Percentiles rank a stretch among this genome's conserved stretches.
phyloP scores from a whole-genome alignment of 53 echinoderm and acorn worm species.

The Temnopleurus reevesii region DNA sequence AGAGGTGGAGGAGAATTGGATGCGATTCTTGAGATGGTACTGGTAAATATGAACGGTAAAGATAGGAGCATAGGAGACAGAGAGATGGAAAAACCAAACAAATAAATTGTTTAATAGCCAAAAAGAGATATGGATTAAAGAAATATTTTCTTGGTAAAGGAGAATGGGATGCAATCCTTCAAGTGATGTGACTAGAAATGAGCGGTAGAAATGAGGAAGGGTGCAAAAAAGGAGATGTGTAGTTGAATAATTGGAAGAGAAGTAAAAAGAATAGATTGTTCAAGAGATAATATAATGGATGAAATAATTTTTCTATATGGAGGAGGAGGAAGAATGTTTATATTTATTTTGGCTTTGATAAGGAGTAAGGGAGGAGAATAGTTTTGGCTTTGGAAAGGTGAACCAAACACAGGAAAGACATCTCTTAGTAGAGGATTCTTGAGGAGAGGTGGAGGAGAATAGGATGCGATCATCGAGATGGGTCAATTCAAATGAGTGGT shows the following conservation, averaged over 20 bases:
- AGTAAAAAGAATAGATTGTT: too few relatives aligned
- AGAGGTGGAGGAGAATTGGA: neutral
- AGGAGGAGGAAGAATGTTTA: neutral
- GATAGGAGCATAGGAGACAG: neutral
- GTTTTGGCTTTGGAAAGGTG: neutral
- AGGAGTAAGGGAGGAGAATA: neutral
- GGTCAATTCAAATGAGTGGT: neutral
- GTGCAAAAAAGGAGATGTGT: too few relatives aligned
- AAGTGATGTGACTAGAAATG: too few relatives aligned
- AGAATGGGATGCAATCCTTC: neutral
- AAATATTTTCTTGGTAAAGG: neutral
- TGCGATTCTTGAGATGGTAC: slow-evolving; percentile 10
- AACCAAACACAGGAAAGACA: neutral
- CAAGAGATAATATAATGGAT: too few relatives aligned
- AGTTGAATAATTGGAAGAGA: too few relatives aligned
- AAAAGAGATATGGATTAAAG: neutral
- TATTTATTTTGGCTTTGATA: neutral
- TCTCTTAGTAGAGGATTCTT: neutral
- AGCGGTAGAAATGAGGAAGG: neutral
- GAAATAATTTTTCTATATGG: too few relatives aligned
- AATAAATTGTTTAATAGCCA: neutral
- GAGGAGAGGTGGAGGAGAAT: too few relatives aligned
- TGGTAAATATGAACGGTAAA: neutral
- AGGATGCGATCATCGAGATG: neutral
- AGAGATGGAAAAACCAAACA: neutral